Base-by-base conservation (phyloP, 2,888 invertebrate genomes). In the Rhabditophanes sp. region DNA sequence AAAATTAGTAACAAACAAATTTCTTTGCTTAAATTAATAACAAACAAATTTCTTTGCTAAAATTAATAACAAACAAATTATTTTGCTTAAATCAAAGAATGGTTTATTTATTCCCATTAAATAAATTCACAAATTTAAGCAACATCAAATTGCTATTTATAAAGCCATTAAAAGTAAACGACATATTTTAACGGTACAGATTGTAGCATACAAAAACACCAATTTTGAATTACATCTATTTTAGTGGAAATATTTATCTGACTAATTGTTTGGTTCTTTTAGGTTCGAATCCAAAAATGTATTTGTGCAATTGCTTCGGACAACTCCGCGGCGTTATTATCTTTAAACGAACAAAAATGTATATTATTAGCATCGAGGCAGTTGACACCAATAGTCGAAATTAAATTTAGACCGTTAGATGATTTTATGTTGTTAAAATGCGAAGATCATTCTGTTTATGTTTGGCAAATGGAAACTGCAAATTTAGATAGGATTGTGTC, bases 401-500 rank as follows among this genome's bases (percentile, higher is more conserved):
- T 56, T 7, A 39, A 35, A 7, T 72, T 69, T 70, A 64, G 71
- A 33, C 71, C 93, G 0, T 73, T 85, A 2, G 93, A 96, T 64
- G 96, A 99, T 68, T 96, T 90, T 65, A 80, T 96, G 75, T 80
- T 90, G 47, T 84, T 93, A 12, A 85, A 84, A 1, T 88, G 88
- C 67, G 82, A 84, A 5, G 93, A 99, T 68, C 88, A 90, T 2
- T 84, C 88, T 0, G 88, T 93, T 2, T 90, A 88, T 67, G 87
- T 96, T 1, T 96, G 96, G 96, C 93, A 96, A 73, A 93, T 96
- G 88, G 96, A 96, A 70, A 96, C 93, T 2, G 75, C 75, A 72
- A 87, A 90, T 65, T 69, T 93, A 56, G 90, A 93, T 67, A 75
- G 90, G 29, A 88, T 93, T 6, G 71, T 88, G 1, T 84, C 88